Base-by-base conservation (phyloP, 2,113 vertebrate genomes). In the Dipodomys stephensi region DNA sequence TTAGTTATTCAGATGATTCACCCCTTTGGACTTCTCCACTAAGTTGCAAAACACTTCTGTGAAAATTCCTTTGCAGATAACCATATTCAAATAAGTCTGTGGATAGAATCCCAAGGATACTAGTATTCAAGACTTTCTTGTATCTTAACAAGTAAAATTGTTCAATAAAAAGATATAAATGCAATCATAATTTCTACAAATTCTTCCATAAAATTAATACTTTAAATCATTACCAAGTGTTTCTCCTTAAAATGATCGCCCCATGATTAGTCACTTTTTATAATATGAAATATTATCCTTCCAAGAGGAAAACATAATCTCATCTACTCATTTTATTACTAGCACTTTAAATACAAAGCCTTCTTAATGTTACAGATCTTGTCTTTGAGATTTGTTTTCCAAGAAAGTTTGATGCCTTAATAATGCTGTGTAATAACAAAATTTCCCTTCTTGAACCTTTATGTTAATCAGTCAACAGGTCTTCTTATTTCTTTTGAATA, bases 371-470 rank as follows among this genome's bases (percentile, higher is more conserved):
- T 53, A 93, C 88, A 74, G 11, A 35, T 81, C 23, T 46, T 27
- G 78, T 88, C 78, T 4, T 19, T n/a, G 10, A 69, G 82, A 44
- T 74, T 23, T 81, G 46, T 64, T 84, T 81, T 39, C 15, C 65
- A 30, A 62, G 79, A 86, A 39, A 65, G 68, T 32, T 71, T 74
- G 18, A 73, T 69, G 20, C 8, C 57, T 83, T 49, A 46, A 82
- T 64, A 44, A 88, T 85, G 30, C 9, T 71, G 11, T 69, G 19
- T 2, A 78, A 72, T 23, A 80, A 83, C 18, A 94, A 64, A 67
- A 53, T 90, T 78, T 92, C 64, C 83, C 60, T 78, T 49, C 62
- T 90, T 64, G 92, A 64, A 80, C 22, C 16, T 86, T 92, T 20
- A 28, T 4, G 22, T 39, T 87, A 83, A 39, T 67, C 3, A 46